Evolutionary conservation across 2,797 vertebrate species (phyloP), one percentile per base, ranked within the genome.

Genomic region (Ptychadena robeensis): DNA sequence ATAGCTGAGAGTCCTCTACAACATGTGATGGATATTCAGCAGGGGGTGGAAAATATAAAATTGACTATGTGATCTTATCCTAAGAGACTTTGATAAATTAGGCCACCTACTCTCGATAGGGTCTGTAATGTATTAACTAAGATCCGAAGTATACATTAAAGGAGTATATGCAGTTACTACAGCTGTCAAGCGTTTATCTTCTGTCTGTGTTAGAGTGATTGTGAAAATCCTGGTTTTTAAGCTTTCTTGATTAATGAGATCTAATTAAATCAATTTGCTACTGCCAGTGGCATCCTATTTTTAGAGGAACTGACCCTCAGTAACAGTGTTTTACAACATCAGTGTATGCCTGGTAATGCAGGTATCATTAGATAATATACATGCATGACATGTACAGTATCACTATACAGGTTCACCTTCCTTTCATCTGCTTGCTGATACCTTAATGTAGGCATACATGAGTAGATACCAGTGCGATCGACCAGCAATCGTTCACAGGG

Each of bases 191-290:
- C n/a, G 38, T 69, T 40, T 2, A n/a, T 67, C 35, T 38, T 22
- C 34, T 71, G 5, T 31, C 37, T 48, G 30, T 66, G 25, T 65
- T 65, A 27, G 28, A 73, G 11, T 40, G 9, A 9, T 7, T 53
- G 59, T 8, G 44, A 15, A 30, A 64, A 73, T 81, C 31, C 44
- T 27, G 79, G 28, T 48, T 25, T 38, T 65, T 73, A 34, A 59
- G 30, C 40, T 66, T 30, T n/a, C 63, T 61, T 81, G 69, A 81
- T 65, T 81, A 81, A 73, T 73, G 70, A 73, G 27, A 31, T 72
- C 27, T 65, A 72, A 80, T 73, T 65, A 73, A 73, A 73, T 81
- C 69, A 25, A 71, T 80, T 70, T 80, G 48, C 53, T 22, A 61
- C n/a, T 15, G 6, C n/a, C n/a, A 69, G 35, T 34, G 25, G 22